Conservation (phyloP, 2,113 vertebrate species). For the Mastomys coucha region DNA sequence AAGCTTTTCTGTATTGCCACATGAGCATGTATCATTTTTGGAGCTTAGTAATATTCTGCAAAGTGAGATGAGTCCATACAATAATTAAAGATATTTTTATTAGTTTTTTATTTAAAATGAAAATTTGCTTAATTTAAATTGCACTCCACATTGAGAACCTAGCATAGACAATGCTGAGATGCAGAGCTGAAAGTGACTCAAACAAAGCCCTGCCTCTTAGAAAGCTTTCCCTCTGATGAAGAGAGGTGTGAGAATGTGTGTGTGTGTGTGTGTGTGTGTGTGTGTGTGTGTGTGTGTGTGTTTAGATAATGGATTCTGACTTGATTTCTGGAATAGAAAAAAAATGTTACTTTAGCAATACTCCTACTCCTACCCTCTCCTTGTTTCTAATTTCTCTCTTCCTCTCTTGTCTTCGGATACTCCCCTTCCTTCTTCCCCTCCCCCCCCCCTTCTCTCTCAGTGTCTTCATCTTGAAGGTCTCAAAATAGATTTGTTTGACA, state of each 20-base stretch:
- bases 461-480: not conserved
- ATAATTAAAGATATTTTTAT: conserved; percentile 25
- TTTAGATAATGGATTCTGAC: not conserved
- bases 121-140: conserved; percentile 39
- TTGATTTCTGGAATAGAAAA: not conserved
- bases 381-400: not conserved
- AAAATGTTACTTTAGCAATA: not conserved
- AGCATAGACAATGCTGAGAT: not conserved
- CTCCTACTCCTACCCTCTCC: not conserved
- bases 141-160: not conserved
- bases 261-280: not conserved
- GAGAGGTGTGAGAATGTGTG: not conserved
- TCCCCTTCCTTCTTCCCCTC: not conserved
- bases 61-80: not conserved
- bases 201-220: not conserved
- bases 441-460: not conserved
- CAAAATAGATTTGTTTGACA: not conserved
- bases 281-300: not conserved
- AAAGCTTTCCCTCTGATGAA: not conserved
- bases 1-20: conserved; percentile 15
- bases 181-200: not conserved
- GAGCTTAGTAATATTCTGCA: conserved; percentile 50
- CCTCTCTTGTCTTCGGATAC: not conserved
- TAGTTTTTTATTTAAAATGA: conserved; percentile 4
- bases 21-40: not conserved